These are phyloP conservation scores for Hydropsyche tenuis DNA, from an alignment of 1,140 invertebrate genomes.

Conservation along the genomic window DNA sequence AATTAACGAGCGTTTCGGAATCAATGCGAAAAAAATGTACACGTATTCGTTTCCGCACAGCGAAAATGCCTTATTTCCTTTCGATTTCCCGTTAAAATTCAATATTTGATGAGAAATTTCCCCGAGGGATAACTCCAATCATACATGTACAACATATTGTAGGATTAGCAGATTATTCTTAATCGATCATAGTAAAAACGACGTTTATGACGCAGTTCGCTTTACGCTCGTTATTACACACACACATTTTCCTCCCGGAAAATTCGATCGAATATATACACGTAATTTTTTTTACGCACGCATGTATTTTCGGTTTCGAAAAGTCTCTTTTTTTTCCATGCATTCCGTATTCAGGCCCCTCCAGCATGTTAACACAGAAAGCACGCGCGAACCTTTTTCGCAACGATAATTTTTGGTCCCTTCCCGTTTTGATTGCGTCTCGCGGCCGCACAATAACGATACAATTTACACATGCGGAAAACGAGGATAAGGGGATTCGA, in stretches of 20 bases:
- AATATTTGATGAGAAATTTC: conserved; percentile 25
- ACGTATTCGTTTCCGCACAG: neutral
- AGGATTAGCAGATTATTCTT: conserved; percentile 1
- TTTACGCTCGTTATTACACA: too few relatives aligned
- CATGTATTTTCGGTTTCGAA: too few relatives aligned
- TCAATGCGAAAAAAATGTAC: too few relatives aligned
- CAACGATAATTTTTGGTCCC: conserved; percentile 10
- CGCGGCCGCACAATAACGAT: conserved; percentile 20
- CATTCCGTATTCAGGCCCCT: too few relatives aligned
- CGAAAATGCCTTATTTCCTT: conserved; percentile 10
- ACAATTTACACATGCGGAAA: conserved; percentile 16
- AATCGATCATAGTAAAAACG: neutral
- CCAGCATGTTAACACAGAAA: too few relatives aligned
- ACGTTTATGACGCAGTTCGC: neutral
- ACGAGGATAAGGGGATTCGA: neutral
- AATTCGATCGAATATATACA: too few relatives aligned
- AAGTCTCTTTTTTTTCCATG: too few relatives aligned
- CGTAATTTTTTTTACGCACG: too few relatives aligned
- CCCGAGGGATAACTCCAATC: neutral
- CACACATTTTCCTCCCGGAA: too few relatives aligned
- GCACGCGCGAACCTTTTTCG: too few relatives aligned
- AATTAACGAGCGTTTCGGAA: too few relatives aligned
- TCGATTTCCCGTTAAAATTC: conserved; percentile 26
- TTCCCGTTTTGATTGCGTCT: neutral
- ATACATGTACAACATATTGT: neutral